Base-by-base conservation (phyloP, 2,888 invertebrate species). In the Acleris cristana region DNA sequence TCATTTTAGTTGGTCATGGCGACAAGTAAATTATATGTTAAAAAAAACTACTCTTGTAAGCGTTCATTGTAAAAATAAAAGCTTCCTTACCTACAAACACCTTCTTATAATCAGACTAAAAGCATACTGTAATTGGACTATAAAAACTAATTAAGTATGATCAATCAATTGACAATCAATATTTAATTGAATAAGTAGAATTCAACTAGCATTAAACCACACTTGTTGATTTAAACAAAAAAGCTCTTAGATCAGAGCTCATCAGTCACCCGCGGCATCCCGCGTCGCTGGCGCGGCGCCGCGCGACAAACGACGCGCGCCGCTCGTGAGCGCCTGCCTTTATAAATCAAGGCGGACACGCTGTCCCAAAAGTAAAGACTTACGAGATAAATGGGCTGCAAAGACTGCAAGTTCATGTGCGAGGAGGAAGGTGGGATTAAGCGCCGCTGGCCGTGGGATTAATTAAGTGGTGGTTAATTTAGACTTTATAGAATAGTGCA, bases 311-410 rank as follows among this genome's bases (percentile, higher is more conserved):
- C 55, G 34, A 19, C 40, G 8, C 30, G n/a, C 19, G 12, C 51
- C 19, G 51, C 18, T 18, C 55, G 55, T 56, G 56, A 16, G 19
- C 56, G 44, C 14, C 44, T n/a, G 56, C 56, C 56, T 21, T 44
- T 44, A 44, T 56, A 56, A 56, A 56, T 56, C 56, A 56, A 40
- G 56, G 23, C 12, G 19, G 56, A 44, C 44, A n/a, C 8, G 16
- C 21, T 23, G 56, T 56, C 56, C 55, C 55, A 4, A 53, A 16
- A 34, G 44, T 19, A 18, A 30, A 56, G 56, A 40, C 12, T 21
- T 8, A 2, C 12, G 12, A 34, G 55, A 40, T 34, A 40, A 21
- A 55, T 18, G 56, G 16, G 12, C 44, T 56, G 34, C 3, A 18
- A 23, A 40, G 7, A 19, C 44, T 56, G 34, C 8, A 18, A 16